Evolutionary conservation across 2,888 invertebrate species (phyloP), one percentile per base, ranked within the genome.

Genomic region (Campoplex capitator): DNA sequence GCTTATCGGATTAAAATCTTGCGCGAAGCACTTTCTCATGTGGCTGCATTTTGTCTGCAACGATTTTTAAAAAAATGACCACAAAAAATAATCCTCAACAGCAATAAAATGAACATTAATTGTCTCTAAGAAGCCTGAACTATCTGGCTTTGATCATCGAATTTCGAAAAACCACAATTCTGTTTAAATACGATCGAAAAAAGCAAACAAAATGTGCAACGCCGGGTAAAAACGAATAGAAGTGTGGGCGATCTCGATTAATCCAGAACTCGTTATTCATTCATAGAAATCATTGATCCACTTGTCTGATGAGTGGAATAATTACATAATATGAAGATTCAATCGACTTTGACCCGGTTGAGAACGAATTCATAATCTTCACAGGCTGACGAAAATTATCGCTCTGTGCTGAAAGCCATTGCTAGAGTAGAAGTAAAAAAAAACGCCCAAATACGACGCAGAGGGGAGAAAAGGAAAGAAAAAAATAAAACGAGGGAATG

Each of bases 401-500:
- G 70, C 65, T 13, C 28, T 62, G 45, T 77, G 68, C 70, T 45
- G n/a, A 87, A 79, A 84, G 82, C 82, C 82, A 87, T 82, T 71
- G 83, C 77, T 79, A 11, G 32, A 75, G 80, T 83, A 35, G 35
- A 54, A 71, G 79, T 83, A 38, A 38, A 38, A 38, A 6, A 38
- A 38, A 38, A 38, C 3, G 6, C 38, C 3, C 38, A 86, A 77
- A 78, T 42, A 78, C 75, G 73, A 62, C 54, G 35, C 54, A 68
- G 82, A 35, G 70, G 56, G 70, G 32, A 38, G 42, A 58, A 87
- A 87, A 73, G 84, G 77, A 73, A 74, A 65, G 48, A 67, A 48
- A 78, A 78, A 80, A 73, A 83, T 38, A 85, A 45, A 85, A 79
- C 73, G 89, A 86, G 83, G 85, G 88, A 89, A 91, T 91, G 90